Conservation (phyloP, 2,113 vertebrate species). For the Nerophis ophidion region DNA sequence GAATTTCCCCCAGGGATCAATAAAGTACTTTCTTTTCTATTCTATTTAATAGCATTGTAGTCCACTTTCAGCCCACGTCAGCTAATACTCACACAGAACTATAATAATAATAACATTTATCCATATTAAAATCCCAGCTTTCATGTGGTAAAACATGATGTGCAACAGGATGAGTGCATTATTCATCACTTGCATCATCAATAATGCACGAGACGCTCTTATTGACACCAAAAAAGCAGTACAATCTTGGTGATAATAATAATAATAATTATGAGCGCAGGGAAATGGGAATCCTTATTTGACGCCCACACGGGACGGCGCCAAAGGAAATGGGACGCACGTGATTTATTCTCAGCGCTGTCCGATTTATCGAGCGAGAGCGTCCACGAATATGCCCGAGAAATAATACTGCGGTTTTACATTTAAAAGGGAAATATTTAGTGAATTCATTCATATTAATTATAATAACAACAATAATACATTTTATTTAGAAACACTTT, state of each 20-base stretch:
- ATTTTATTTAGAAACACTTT: too few relatives aligned
- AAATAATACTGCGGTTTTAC: too few relatives aligned
- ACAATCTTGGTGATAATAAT: background rate
- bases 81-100: too few relatives aligned
- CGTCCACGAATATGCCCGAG: background rate
- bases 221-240: constrained; percentile 14
- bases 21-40: too few relatives aligned
- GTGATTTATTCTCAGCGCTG: constrained; percentile 35
- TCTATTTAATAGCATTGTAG: too few relatives aligned
- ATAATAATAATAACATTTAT: too few relatives aligned
- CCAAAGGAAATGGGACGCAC: constrained; percentile 35
- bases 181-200: constrained; percentile 56
- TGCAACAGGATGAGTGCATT: constrained; percentile 45
- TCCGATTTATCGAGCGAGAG: constrained; percentile 13
- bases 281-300: constrained; percentile 18
- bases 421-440: too few relatives aligned
- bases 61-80: too few relatives aligned
- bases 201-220: constrained; percentile 49
- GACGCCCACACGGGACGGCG: constrained; percentile 28
- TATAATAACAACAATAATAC: too few relatives aligned
- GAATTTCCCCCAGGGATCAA: too few relatives aligned
- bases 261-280: background rate
- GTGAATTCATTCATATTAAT: too few relatives aligned
- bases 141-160: constrained; percentile 6
- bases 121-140: too few relatives aligned